Conservation (phyloP, 2,113 vertebrate genomes). For the Chunga burmeisteri region DNA sequence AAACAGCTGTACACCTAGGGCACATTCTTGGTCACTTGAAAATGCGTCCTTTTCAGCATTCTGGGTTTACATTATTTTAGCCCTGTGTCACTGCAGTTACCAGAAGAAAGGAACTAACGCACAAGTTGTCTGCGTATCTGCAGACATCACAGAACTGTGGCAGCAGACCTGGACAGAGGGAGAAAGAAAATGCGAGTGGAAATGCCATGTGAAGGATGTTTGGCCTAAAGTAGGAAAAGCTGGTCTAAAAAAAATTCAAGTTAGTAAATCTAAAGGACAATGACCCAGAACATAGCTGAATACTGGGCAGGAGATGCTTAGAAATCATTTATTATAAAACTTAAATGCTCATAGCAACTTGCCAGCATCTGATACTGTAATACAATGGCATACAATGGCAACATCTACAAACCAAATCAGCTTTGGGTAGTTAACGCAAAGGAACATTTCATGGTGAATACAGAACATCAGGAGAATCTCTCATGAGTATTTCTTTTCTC, state of each 20-base stretch:
- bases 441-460: not conserved
- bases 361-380: not conserved
- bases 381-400: not conserved
- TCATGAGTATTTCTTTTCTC: not conserved
- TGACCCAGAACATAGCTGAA: not conserved
- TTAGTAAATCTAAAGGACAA: not conserved
- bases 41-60: not conserved
- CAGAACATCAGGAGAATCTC: not conserved
- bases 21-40: conserved; percentile 3
- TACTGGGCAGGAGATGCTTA: not conserved
- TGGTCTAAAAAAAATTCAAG: not conserved
- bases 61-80: not conserved
- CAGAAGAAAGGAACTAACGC: not conserved
- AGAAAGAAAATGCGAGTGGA: not conserved
- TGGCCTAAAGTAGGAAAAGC: not conserved
- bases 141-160: not conserved
- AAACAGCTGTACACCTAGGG: conserved; percentile 53
- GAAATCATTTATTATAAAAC: not conserved
- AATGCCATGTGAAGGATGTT: not conserved
- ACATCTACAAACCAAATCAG: not conserved
- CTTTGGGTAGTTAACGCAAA: not conserved
- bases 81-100: not conserved
- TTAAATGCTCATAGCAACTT: not conserved
- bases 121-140: not conserved
- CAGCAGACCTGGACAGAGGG: not conserved